Evolutionary conservation across 2,888 invertebrate species (phyloP), one percentile per base, ranked within the genome.

Genomic region (Dione vanillae): DNA sequence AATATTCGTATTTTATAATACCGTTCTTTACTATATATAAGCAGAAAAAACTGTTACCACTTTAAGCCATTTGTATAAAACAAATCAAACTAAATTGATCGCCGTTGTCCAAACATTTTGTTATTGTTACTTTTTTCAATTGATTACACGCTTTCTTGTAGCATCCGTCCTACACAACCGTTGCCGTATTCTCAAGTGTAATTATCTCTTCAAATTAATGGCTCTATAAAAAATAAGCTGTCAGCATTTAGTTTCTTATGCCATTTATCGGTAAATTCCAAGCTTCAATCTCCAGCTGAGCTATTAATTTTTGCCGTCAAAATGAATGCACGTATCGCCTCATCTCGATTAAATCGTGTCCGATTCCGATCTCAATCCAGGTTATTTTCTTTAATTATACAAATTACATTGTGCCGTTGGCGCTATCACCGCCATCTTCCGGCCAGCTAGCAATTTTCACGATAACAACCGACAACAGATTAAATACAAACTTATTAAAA

Each of bases 321-420:
- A 71, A 67, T 71, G 67, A 71, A 67, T 67, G 59, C 62, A 71
- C 69, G 71, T 71, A 71, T 74, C 71, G 66, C 67, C n/a, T 65
- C 62, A 67, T 74, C 71, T 72, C 64, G 86, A 87, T 89, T 88
- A 86, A 85, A 89, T 88, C 77, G 74, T 84, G 79, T 80, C 78
- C 82, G 82, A 82, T 80, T 80, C 80, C 83, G 89, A 91, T 91
- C 79, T 80, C 84, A 83, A 91, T 89, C 65, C 88, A 76, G 73
- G 81, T 85, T 83, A 83, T 86, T 89, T 89, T 89, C 90, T 90
- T 90, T 92, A 92, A 92, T 92, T 91, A 90, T 87, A 91, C 87
- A 89, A 90, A 91, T 91, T 89, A 89, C 88, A 87, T 88, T 88
- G 87, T 87, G 79, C 79, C 81, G 79, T 78, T 69, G 78, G 75